Conservation (phyloP, 2,888 invertebrate species). For the Serrognathus titanus region DNA sequence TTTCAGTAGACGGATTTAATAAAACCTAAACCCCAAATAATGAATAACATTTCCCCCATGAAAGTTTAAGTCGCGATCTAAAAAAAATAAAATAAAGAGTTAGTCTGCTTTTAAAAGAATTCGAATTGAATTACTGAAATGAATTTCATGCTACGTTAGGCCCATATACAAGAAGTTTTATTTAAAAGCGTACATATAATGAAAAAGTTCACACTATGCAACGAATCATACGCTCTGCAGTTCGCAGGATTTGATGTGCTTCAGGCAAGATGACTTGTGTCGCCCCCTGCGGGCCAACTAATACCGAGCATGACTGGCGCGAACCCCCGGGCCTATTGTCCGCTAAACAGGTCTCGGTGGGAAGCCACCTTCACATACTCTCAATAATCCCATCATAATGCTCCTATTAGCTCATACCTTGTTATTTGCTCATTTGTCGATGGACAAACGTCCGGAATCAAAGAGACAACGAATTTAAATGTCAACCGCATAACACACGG, state of each 20-base stretch:
- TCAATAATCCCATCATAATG: constrained; percentile 38
- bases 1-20: too few species aligned
- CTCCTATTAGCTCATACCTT: constrained; percentile 34
- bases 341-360: constrained; percentile 44
- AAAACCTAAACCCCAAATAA: too few species aligned
- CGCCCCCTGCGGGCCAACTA: constrained; percentile 43
- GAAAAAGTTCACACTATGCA: too few species aligned
- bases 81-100: too few species aligned
- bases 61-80: too few species aligned
- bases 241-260: constrained; percentile 22
- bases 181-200: too few species aligned
- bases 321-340: constrained; percentile 44
- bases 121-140: too few species aligned
- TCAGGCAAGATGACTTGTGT: constrained; percentile 41
- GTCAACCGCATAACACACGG: constrained; percentile 9
- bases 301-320: constrained; percentile 47
- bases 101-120: too few species aligned
- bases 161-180: too few species aligned
- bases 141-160: too few species aligned
- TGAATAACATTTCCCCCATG: too few species aligned
- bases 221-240: neutral
- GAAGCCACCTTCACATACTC: constrained; percentile 36
- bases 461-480: constrained; percentile 21
- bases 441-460: constrained; percentile 18
- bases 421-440: constrained; percentile 34